A percentile compares a stretch with the other conserved stretches of the same genome.
Conservation (phyloP, 2,113 vertebrate genomes). For the Hymenochirus boettgeri region DNA sequence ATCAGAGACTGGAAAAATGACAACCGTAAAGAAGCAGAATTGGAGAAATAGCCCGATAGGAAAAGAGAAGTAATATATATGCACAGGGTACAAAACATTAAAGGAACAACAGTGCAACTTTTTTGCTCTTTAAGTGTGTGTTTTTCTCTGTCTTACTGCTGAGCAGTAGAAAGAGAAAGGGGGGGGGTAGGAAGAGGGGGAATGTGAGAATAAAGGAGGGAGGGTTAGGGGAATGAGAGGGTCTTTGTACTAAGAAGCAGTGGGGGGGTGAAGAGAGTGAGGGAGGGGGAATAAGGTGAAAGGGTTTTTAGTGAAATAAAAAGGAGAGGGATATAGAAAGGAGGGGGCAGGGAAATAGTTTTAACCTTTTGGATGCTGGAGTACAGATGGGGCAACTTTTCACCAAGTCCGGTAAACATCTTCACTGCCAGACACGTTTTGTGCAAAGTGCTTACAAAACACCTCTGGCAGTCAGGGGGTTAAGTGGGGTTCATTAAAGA, state of each 20-base stretch:
- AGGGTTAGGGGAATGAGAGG: constrained; percentile 42
- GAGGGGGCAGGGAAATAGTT: constrained; percentile 27
- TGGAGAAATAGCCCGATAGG: constrained; percentile 7
- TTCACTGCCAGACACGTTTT: constrained; percentile 3
- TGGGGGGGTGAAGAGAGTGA: constrained; percentile 36
- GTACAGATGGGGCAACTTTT: background rate
- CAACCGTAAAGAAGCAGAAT: constrained; percentile 31
- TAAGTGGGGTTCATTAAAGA: constrained; percentile 39
- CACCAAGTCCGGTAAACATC: background rate
- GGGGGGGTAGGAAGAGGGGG: constrained; percentile 38
- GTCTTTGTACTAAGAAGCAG: constrained; percentile 41
- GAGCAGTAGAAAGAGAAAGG: constrained; percentile 23
- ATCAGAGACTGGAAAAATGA: constrained; percentile 13
- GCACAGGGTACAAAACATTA: constrained; percentile 20
- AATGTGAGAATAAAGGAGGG: constrained; percentile 42
- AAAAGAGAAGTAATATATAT: constrained; percentile 13
- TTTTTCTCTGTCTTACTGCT: constrained; percentile 21
- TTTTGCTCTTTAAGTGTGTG: constrained; percentile 29
- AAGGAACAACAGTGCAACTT: constrained; percentile 33
- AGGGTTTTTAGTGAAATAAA: constrained; percentile 41
- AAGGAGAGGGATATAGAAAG: constrained; percentile 27
- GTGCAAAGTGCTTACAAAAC: background rate
- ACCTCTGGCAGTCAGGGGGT: constrained; percentile 20
- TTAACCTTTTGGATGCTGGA: constrained; percentile 21
- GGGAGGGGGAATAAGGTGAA: constrained; percentile 41